Evolutionary conservation across 2,113 vertebrate species (phyloP), one percentile per base, ranked within the genome.

Genomic region (Puma concolor): DNA sequence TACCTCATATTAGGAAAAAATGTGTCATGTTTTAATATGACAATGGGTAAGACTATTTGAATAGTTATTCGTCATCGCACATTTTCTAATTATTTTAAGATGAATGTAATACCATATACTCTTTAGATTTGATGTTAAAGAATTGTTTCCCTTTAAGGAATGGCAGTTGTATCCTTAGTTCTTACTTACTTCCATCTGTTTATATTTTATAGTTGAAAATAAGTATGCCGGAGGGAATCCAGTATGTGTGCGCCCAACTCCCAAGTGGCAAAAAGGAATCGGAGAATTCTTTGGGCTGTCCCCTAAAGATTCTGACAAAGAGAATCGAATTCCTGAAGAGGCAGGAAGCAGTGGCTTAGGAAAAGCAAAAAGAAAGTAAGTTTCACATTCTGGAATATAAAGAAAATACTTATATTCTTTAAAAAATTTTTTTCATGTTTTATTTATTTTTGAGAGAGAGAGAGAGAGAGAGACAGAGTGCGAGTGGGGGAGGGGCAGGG

Each of bases 211-310:
- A 99, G 99, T 98, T 33, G 99, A 99, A 97, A 74, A 57, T 83
- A 99, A 99, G 60, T 99, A 99, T 7, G 98, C 98, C 0, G 99
- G 99, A 2, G 99, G 99, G 0, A 99, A 99, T 98, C 99, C 99
- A 0, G 99, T 99, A 44, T 99, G 99, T 94, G 97, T 98, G 5
- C 98, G 99, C 8, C 99, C 99, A 36, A 99, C 99, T 1, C 99
- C 99, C 0, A 97, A 98, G 52, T 99, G 99, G 99, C 99, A 99
- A 97, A 99, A 99, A 96, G 99, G 99, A 81, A 99, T 99, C 27
- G 99, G 99, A 7, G 99, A 99, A 57, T 99, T 99, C 98, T 99
- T 99, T 38, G 99, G 98, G 0, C 98, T 98, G 0, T 99, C 99
- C 0, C 64, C 99, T 33, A 99, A 98, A 94, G 99, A 97, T 57